Evolutionary conservation across 2,888 invertebrate genomes (phyloP).

Genomic region (Lasioglossum zephyrum): DNA sequence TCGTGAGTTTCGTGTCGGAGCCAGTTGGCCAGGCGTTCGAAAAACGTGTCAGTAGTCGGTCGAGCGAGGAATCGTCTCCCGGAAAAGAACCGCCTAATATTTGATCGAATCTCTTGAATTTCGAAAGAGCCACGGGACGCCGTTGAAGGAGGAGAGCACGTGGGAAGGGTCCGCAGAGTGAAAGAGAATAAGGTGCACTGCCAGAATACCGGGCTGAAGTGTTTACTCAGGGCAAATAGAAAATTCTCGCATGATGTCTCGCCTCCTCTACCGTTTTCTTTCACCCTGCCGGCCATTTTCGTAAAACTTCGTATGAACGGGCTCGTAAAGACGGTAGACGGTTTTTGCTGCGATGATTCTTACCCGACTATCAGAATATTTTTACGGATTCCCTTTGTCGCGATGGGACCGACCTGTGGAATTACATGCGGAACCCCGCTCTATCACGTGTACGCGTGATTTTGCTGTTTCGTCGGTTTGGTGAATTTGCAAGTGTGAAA

Average conservation of each 20-base stretch:
- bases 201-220: slow-evolving; percentile 67
- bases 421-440: background rate
- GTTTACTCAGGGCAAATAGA: slow-evolving; percentile 74
- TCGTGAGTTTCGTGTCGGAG: slow-evolving; percentile 23
- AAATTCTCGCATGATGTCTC: slow-evolving; percentile 60
- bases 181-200: slow-evolving; percentile 31
- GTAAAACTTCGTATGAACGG: slow-evolving; percentile 56
- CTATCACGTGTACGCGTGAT: background rate
- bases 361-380: background rate
- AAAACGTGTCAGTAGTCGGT: slow-evolving; percentile 39
- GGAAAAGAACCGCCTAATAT: slow-evolving; percentile 45
- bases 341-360: background rate
- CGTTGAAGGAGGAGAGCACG: slow-evolving; percentile 9
- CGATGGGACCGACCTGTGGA: background rate
- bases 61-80: slow-evolving; percentile 48
- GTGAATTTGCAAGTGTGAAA: background rate
- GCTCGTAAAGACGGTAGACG: background rate
- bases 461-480: background rate
- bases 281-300: slow-evolving; percentile 38
- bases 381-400: background rate
- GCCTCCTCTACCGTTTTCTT: slow-evolving; percentile 10
- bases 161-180: background rate
- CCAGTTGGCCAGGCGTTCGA: slow-evolving; percentile 26
- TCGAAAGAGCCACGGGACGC: slow-evolving; percentile 27
- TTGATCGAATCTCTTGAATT: slow-evolving; percentile 63